Evolutionary conservation across 1,140 invertebrate species (phyloP), one percentile per base, ranked within the genome.

Genomic region (Neelides sp.): DNA sequence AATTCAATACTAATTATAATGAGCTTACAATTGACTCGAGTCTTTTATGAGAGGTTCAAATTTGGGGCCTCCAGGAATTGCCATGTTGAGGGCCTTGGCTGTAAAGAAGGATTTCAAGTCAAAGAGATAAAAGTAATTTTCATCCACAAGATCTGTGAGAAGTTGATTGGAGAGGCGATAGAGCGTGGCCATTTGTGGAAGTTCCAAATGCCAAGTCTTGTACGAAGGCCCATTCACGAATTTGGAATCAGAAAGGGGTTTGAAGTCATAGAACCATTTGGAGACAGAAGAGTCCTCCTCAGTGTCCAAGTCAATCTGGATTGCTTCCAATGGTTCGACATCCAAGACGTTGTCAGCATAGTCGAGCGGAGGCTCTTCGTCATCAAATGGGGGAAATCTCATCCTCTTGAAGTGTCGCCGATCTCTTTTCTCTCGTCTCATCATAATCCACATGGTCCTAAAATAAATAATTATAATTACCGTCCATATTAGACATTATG

Each of bases 401-500:
- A 99, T 99, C 58, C 96, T 75, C 69, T 99, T 97, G 65, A 99
- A 99, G 70, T 99, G 96, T 30, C 95, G 78, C 66, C 96, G 80
- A 76, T 99, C 96, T 55, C 96, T 72, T 69, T 99, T 99, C 65
- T 99, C 96, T 58, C 96, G 76, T 61, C 96, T 74, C 94, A 99
- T 98, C 91, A 98, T 98, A 57, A 99, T 97, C 96, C 96, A 99
- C 94, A 99, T 99, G 4, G 95, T 94, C 40, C 86, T 85, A 57
- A 37, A 65, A 65, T 58, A 20, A 55, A 48, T 49, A 52, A 50
- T 27, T 24, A 13, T 24, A 24, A 22, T 27, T 27, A 10, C 10
- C 37, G n/a, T n/a, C n/a, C n/a, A n/a, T n/a, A n/a, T n/a, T n/a
- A n/a, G n/a, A n/a, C n/a, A n/a, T 34, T 7, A 48, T 41, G 3